These are phyloP conservation scores for Ptilorrhoa leucosticta DNA, from an alignment of 2,113 vertebrate genomes.

Conservation along the genomic window DNA sequence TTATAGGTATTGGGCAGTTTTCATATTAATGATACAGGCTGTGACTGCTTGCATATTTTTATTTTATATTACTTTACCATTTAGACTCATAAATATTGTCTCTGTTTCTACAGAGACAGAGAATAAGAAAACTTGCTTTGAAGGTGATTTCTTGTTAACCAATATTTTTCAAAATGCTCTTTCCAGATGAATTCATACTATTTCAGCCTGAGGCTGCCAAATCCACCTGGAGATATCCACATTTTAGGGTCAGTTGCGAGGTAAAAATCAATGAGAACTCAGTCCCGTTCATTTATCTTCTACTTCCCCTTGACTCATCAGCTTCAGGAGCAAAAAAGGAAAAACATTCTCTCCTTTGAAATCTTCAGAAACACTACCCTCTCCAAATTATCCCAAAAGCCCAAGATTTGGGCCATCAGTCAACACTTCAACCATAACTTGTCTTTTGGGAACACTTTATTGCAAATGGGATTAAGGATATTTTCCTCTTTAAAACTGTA, in stretches of 20 bases:
- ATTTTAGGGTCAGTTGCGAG: conserved; percentile 50
- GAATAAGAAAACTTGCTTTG: background rate
- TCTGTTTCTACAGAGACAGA: background rate
- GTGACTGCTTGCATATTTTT: background rate
- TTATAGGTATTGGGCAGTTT: background rate
- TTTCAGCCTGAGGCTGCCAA: background rate
- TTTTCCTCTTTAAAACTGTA: background rate
- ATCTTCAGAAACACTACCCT: background rate
- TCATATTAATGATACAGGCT: background rate
- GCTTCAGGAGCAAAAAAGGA: background rate
- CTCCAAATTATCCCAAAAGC: conserved; percentile 1
- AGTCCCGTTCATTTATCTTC: conserved; percentile 63
- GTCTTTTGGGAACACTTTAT: background rate
- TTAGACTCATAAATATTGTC: background rate
- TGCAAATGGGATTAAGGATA: background rate
- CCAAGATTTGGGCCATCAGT: conserved; percentile 30
- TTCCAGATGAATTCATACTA: background rate
- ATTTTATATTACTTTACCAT: background rate
- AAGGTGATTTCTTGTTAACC: background rate
- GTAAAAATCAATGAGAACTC: conserved; percentile 64
- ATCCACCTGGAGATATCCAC: conserved; percentile 23
- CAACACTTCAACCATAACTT: conserved; percentile 10
- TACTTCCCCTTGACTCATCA: conserved; percentile 55
- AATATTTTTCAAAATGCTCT: background rate
- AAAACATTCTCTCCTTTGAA: background rate